Evolutionary conservation across 1,140 invertebrate species (phyloP), one percentile per base, ranked within the genome.

Genomic region (Oedothorax gibbosus): DNA sequence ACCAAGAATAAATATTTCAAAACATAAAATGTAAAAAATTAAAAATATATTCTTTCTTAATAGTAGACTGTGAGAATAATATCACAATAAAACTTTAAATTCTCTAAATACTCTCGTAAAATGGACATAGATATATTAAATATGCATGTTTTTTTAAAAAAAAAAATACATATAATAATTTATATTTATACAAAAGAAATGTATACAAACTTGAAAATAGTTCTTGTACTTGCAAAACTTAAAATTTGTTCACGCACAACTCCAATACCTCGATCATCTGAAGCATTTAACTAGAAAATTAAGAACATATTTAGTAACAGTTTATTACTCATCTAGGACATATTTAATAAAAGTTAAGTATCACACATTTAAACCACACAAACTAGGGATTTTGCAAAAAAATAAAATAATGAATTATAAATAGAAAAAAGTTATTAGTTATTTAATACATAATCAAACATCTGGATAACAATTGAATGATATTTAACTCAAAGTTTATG

Each of bases 161-260:
- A n/a, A n/a, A 60, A 60, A 60, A 14, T 60, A 60, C 57, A 54
- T 71, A 18, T 9, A 71, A 35, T 5, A 53, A 53, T 53, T 14
- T 51, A 53, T 4, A 51, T 12, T 69, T 68, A 50, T 69, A 50
- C 35, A 69, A 69, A 5, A 12, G 20, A 64, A 64, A 64, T 35
- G 0, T 14, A 50, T n/a, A 87, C 88, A 86, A 88, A 91, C 91
- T 94, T 97, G 89, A 99, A 98, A 88, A 99, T 96, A 10, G 97
- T 98, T 89, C 95, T 93, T n/a, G 97, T 99, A 86, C 96, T 97
- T 0, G 98, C 98, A 93, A 99, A 99, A 90, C 94, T 99, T n/a
- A 99, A 91, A 87, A 99, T 98, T 90, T 97, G 95, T 7, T 96
- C 96, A 88, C 98, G 92, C 0, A 99, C 98, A 87, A 99, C 97